phyloP scores from a whole-genome alignment of 2,888 invertebrate species.

The Pegoplata infirma region DNA sequence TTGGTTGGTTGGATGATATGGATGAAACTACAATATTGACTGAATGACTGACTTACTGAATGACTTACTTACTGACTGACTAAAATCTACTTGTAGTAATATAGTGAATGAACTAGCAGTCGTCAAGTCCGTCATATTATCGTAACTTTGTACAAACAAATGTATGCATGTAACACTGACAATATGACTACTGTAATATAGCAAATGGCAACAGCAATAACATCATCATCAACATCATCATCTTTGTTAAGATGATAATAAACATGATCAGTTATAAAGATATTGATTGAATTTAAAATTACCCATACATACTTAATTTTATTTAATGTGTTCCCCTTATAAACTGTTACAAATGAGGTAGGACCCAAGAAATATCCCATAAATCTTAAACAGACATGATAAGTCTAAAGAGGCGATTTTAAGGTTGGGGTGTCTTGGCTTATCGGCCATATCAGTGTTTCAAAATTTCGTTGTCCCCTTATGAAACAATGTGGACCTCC shows the following conservation, averaged over 20 bases:
- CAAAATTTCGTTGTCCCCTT: too few species aligned
- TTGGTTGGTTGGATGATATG: too few species aligned
- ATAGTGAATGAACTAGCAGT: conserved; percentile 12
- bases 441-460: too few species aligned
- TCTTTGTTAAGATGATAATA: conserved; percentile 5
- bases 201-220: not conserved
- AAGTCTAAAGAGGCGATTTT: too few species aligned
- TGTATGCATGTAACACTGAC: conserved; percentile 5
- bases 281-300: conserved; percentile 11
- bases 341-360: too few species aligned
- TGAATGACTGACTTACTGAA: not conserved
- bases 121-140: not conserved
- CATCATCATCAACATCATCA: not conserved
- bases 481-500: too few species aligned
- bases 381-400: too few species aligned
- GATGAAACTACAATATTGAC: conserved; percentile 1
- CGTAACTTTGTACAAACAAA: conserved; percentile 23
- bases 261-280: conserved; percentile 24
- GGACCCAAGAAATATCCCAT: too few species aligned
- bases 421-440: too few species aligned
- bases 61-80: conserved; percentile 15
- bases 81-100: conserved; percentile 27
- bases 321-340: too few species aligned
- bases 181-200: too few species aligned
- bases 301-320: too few species aligned